phyloP scores from a whole-genome alignment of 2,113 vertebrate genomes.

The Zapus hudsonius region DNA sequence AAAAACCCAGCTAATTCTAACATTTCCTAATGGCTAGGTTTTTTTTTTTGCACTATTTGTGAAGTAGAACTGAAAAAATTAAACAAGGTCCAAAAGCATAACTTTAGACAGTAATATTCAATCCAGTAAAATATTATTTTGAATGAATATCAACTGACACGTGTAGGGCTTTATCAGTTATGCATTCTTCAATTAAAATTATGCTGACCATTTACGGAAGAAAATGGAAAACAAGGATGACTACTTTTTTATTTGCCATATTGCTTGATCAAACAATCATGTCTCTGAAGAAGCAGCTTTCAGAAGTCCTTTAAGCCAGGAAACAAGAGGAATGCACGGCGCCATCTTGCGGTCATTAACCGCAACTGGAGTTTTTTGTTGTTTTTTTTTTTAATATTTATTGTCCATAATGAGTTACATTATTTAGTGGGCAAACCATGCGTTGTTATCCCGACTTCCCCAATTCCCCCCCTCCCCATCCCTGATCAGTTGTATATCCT shows the following conservation, averaged over 20 bases:
- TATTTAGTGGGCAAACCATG: too few species aligned
- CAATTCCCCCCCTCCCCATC: too few species aligned
- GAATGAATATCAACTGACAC: background rate
- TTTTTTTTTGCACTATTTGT: background rate
- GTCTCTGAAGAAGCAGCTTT: too few species aligned
- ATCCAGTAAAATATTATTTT: background rate
- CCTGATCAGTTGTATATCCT: too few species aligned
- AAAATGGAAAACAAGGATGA: background rate
- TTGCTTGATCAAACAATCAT: slow-evolving; percentile 19
- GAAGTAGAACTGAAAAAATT: background rate
- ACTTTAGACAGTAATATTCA: background rate
- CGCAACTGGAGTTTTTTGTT: slow-evolving; percentile 35
- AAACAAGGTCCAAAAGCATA: background rate
- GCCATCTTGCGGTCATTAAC: slow-evolving; percentile 65
- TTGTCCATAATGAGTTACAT: too few species aligned
- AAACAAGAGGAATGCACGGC: slow-evolving; percentile 6
- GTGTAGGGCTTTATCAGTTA: background rate
- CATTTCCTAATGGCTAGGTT: background rate
- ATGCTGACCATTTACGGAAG: background rate
- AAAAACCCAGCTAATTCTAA: background rate
- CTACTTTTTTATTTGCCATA: background rate
- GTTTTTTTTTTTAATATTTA: too few species aligned
- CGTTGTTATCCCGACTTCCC: too few species aligned
- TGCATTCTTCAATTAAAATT: background rate
- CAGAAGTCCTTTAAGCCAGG: background rate